Evolutionary conservation across 2,888 invertebrate species (phyloP), one percentile per base, ranked within the genome.

Genomic region (Thymelicus acteon): DNA sequence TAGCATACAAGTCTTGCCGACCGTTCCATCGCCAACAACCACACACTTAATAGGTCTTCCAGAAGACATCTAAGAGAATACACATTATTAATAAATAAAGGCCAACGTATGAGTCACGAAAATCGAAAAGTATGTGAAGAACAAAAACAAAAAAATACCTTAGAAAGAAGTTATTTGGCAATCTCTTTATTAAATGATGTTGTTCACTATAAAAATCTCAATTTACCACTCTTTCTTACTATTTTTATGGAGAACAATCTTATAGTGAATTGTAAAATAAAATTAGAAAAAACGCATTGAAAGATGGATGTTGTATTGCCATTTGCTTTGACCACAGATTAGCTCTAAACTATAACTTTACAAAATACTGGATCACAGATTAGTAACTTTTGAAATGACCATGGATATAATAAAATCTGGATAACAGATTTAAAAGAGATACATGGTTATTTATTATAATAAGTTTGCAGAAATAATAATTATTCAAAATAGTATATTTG

Each of bases 1-100:
- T 88, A 98, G 94, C 97, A 98, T 97, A 92, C 98, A 98, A 69
- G 98, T 98, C 94, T 98, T 98, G 82, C 98, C 98, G 76, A 98
- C 98, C 65, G 98, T 98, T 81, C 98, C 98, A 93, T 98, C 98
- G 77, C 98, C 98, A 78, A 98, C 98, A 72, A 98, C 97, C 80
- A 98, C 98, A 95, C 98, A 97, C 91, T 98, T 98, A 86, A 98
- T 97, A 79, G 98, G 98, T 90, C 97, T 96, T 89, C 97, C 97
- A 89, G 96, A 97, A 95, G 98, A 98, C 97, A 98, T 98, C 94
- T 94, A 72, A 75, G 80, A 86, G 74, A 80, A 82, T 81, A 82
- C 83, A 85, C 73, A 76, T 64, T 77, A 76, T 82, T 85, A 81
- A 82, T 88, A 85, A 87, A 86, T 86, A 84, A 83, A 86, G 82